These are phyloP conservation scores for Lamprologus tigripictilis DNA, from an alignment of 2,113 vertebrate genomes.

Conservation along the genomic window DNA sequence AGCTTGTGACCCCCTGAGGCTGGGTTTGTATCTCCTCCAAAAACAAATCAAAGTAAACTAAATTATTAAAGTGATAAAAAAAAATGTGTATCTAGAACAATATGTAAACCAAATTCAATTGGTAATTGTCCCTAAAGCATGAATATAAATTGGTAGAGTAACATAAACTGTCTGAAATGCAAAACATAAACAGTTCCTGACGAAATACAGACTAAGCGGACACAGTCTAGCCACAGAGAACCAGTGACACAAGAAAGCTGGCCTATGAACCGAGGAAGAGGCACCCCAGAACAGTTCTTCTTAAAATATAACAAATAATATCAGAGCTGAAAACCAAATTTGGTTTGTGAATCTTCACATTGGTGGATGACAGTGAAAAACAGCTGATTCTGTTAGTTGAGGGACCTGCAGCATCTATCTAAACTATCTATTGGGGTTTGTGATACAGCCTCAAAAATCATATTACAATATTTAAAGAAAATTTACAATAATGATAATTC, in stretches of 20 bases:
- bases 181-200: background rate
- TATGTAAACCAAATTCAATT: background rate
- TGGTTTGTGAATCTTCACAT: background rate
- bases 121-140: background rate
- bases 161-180: background rate
- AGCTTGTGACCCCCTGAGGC: background rate
- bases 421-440: background rate
- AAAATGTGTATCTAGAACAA: background rate
- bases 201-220: background rate
- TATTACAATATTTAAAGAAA: background rate
- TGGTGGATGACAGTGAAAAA: background rate
- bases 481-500: background rate
- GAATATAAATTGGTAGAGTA: background rate
- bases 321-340: background rate
- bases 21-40: background rate
- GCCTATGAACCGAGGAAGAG: background rate
- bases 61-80: background rate
- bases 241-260: background rate
- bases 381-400: background rate
- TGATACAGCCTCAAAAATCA: background rate
- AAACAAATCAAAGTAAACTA: background rate
- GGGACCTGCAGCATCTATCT: background rate
- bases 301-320: background rate
- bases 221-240: background rate
- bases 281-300: background rate